phyloP scores from a whole-genome alignment of 2,888 invertebrate genomes.

The Thymelicus acteon region DNA sequence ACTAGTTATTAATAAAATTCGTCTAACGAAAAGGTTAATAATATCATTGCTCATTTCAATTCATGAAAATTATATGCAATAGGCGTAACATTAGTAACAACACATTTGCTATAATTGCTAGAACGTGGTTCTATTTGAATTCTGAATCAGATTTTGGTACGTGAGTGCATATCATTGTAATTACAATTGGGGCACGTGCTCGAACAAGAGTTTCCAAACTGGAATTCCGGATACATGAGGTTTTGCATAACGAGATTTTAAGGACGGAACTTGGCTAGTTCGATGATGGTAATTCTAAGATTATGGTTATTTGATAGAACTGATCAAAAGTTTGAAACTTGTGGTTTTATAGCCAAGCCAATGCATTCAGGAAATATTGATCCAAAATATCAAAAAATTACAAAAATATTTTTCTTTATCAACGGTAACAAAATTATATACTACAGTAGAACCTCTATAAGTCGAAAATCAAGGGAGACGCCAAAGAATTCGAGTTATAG shows the following conservation, averaged over 20 bases:
- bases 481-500: too few species aligned
- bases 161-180: slow-evolving; percentile 52
- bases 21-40: too few species aligned
- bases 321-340: neutral
- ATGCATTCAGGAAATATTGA: neutral
- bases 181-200: slow-evolving; percentile 51
- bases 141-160: slow-evolving; percentile 52
- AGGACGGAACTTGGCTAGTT: slow-evolving; percentile 43
- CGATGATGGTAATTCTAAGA: slow-evolving; percentile 35
- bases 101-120: slow-evolving; percentile 57
- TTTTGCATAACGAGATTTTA: slow-evolving; percentile 48
- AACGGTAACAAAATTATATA: too few species aligned
- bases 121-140: slow-evolving; percentile 64
- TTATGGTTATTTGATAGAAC: slow-evolving; percentile 15
- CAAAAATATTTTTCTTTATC: too few species aligned
- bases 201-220: slow-evolving; percentile 46
- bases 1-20: too few species aligned
- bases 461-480: too few species aligned
- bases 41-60: neutral
- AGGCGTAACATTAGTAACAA: slow-evolving; percentile 6
- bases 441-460: too few species aligned
- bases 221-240: slow-evolving; percentile 44
- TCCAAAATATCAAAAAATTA: neutral
- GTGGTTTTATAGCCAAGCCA: neutral
- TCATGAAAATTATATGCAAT: slow-evolving; percentile 1